A percentile compares a stretch with the other conserved stretches of the same genome.
Evolutionary conservation across 2,113 vertebrate species (phyloP).

Genomic region (Cephalopholis sonnerati): DNA sequence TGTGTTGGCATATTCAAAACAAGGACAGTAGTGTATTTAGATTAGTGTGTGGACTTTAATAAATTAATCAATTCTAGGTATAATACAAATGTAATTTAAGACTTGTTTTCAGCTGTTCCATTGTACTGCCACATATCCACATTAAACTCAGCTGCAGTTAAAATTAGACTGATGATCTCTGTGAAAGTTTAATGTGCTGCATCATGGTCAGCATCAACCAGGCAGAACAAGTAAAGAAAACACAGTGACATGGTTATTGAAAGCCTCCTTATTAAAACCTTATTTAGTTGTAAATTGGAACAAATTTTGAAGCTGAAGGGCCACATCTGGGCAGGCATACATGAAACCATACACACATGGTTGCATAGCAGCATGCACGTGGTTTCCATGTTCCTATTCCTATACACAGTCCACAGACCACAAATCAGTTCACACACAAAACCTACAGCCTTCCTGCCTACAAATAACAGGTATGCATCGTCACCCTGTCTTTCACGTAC

Average conservation of each 20-base stretch:
- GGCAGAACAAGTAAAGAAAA: neutral
- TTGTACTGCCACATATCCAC: neutral
- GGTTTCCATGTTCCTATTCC: conserved; percentile 1
- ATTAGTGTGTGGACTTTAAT: neutral
- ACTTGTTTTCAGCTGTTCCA: neutral
- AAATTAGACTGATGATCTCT: neutral
- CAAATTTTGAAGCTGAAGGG: neutral
- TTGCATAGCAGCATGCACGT: neutral
- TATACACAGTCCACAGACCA: conserved; percentile 7
- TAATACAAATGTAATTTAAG: neutral
- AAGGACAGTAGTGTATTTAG: neutral
- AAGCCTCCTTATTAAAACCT: neutral
- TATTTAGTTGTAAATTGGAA: neutral
- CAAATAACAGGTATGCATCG: conserved; percentile 18
- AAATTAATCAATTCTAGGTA: neutral
- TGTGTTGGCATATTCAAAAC: neutral
- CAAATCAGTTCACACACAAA: conserved; percentile 7
- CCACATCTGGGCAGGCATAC: neutral
- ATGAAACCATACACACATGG: neutral
- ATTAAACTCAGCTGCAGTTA: neutral
- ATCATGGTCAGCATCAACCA: neutral
- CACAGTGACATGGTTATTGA: neutral
- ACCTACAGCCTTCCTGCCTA: conserved; percentile 7
- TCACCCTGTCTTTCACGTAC: conserved; percentile 28
- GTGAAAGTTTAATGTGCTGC: neutral